These are phyloP conservation scores for Microctenopoma lineatum DNA, from an alignment of 2,797 vertebrate genomes.

Conservation along the genomic window DNA sequence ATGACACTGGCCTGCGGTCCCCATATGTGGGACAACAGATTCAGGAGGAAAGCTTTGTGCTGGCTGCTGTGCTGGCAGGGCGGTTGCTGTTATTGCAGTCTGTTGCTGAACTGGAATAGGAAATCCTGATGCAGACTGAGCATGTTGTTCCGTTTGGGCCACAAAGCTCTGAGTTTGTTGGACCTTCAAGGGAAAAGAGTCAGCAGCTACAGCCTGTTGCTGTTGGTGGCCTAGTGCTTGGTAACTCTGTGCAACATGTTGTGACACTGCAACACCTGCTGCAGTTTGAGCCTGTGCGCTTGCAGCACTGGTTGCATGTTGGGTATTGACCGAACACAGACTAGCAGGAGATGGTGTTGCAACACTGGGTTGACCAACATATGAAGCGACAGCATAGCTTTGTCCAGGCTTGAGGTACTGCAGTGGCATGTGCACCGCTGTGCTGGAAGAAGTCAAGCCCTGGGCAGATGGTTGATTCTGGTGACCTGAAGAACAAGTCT, in stretches of 20 bases:
- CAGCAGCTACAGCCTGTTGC: constrained; percentile 43
- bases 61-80: constrained; percentile 57
- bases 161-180: constrained; percentile 61
- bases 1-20: constrained; percentile 61
- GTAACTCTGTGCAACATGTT: constrained; percentile 72
- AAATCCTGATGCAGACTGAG: constrained; percentile 55
- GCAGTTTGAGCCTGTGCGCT: constrained; percentile 50
- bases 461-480: constrained; percentile 70
- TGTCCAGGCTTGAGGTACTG: constrained; percentile 74
- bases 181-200: constrained; percentile 48
- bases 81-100: constrained; percentile 30
- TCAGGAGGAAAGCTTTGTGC: constrained; percentile 57
- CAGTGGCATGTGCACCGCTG: constrained; percentile 56
- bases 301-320: constrained; percentile 69
- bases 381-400: constrained; percentile 62
- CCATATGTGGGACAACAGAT: constrained; percentile 58
- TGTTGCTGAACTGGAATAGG: constrained; percentile 52
- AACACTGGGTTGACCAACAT: constrained; percentile 61
- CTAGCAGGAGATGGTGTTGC: constrained; percentile 52
- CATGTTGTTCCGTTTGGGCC: constrained; percentile 50
- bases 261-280: constrained; percentile 45
- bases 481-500: constrained; percentile 69
- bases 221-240: constrained; percentile 58
- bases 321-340: constrained; percentile 78
- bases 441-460: constrained; percentile 63